phyloP scores from a whole-genome alignment of 1,140 invertebrate species.

The Heliconius himera region DNA sequence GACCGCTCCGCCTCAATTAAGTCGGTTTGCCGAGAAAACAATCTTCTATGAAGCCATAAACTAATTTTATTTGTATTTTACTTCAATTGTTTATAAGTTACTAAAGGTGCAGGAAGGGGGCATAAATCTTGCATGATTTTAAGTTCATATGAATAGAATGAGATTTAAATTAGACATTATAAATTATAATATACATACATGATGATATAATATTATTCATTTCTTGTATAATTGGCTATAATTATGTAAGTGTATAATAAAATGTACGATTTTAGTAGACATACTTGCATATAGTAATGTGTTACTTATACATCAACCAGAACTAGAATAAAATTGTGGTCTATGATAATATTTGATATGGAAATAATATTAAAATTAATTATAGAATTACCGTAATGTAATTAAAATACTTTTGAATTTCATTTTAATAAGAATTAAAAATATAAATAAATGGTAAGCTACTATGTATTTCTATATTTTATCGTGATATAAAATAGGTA shows the following conservation, averaged over 20 bases:
- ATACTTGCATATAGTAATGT: not conserved
- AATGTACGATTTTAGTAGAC: not conserved
- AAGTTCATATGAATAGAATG: not conserved
- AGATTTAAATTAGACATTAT: not conserved
- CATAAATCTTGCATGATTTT: slow-evolving; percentile 1
- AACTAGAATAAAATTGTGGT: not conserved
- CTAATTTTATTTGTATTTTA: slow-evolving; percentile 53
- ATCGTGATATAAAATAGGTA: not conserved
- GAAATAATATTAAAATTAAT: too few species aligned
- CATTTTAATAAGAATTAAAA: too few species aligned
- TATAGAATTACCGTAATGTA: too few species aligned
- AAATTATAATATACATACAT: not conserved
- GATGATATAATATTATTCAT: not conserved
- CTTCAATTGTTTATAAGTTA: slow-evolving; percentile 42
- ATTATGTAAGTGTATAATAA: not conserved
- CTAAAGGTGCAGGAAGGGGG: not conserved
- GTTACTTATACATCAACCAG: too few species aligned
- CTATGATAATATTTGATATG: not conserved
- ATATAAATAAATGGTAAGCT: too few species aligned
- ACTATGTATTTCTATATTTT: not conserved
- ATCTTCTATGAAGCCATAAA: slow-evolving; percentile 67
- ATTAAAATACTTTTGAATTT: too few species aligned
- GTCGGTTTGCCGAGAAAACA: slow-evolving; percentile 55
- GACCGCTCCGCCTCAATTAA: slow-evolving; percentile 57
- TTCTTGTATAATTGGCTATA: not conserved